Evolutionary conservation across 2,113 vertebrate genomes (phyloP).

Genomic region (Poicephalus meyeri): DNA sequence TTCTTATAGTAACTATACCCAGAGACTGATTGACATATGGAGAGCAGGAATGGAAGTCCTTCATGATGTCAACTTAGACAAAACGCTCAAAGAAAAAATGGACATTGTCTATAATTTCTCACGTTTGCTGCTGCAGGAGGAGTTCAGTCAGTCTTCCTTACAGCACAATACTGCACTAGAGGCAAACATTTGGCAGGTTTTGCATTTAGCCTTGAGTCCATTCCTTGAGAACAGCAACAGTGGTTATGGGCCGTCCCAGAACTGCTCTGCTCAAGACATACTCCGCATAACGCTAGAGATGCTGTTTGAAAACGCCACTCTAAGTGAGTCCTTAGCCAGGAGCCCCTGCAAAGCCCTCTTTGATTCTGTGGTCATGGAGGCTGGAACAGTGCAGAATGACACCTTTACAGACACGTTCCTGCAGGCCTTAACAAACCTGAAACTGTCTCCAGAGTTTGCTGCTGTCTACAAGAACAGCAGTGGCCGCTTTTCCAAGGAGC

Average conservation of each 20-base stretch:
- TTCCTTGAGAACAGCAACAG: not conserved
- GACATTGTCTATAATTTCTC: conserved; percentile 2
- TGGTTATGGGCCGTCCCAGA: not conserved
- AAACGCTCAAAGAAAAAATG: conserved; percentile 39
- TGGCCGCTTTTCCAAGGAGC: not conserved
- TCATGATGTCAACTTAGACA: not conserved
- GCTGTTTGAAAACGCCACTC: conserved; percentile 51
- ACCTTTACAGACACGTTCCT: conserved; percentile 30
- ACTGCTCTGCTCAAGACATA: not conserved
- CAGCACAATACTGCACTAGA: not conserved
- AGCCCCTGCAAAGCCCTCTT: conserved; percentile 48
- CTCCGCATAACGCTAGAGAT: not conserved
- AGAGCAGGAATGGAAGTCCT: conserved; percentile 16
- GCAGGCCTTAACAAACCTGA: conserved; percentile 15
- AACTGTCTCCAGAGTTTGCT: conserved; percentile 44
- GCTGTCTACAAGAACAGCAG: not conserved
- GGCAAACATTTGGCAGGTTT: not conserved
- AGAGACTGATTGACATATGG: conserved; percentile 18
- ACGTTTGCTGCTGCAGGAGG: conserved; percentile 8
- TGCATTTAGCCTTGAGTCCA: conserved; percentile 5
- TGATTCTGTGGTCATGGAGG: not conserved
- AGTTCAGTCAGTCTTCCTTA: not conserved
- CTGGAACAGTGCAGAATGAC: not conserved
- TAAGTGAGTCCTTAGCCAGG: not conserved
- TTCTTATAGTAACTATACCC: not conserved